Evolutionary conservation across 2,888 invertebrate species (phyloP), one percentile per base, ranked within the genome.

Genomic region (Abrostola triplasia): DNA sequence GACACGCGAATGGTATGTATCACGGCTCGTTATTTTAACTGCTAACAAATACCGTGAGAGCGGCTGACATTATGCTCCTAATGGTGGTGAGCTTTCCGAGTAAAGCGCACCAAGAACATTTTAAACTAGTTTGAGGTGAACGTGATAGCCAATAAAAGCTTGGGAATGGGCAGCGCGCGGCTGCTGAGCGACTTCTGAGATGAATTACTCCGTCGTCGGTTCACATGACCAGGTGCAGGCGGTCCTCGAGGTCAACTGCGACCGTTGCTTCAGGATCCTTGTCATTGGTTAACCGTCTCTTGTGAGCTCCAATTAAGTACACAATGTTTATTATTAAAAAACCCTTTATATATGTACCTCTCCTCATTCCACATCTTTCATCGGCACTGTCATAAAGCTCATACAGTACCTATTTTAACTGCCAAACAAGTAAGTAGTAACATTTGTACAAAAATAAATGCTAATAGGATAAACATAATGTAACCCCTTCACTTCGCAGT

Each of bases 81-180:
- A 87, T 85, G 83, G 84, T 84, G 80, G 79, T 83, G 83, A 82
- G 84, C 76, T 82, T 91, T 92, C 90, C 86, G 81, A 85, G 90
- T 90, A 92, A 88, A 85, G 82, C 86, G 83, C 88, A 91, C 90
- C 88, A 89, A 88, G 83, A 87, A 85, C 88, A 89, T 92, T 91
- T 84, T 76, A 92, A 92, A 93, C 93, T 90, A 89, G 93, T 93
- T 92, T 91, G 86, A 88, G 87, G 88, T 88, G 84, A 85, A 85
- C 87, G 79, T 92, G 91, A 92, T 92, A 91, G 92, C 88, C 89
- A 91, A 92, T 93, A 93, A 93, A 92, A 88, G 88, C 87, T 83
- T 84, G 82, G 83, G 87, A 92, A 92, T 91, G 92, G 91, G 85
- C 87, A 84, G 84, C 84, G 83, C 81, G 79, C 85, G 85, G 87